Conservation (phyloP, 2,888 invertebrate genomes). For the Aethes cnicana region DNA sequence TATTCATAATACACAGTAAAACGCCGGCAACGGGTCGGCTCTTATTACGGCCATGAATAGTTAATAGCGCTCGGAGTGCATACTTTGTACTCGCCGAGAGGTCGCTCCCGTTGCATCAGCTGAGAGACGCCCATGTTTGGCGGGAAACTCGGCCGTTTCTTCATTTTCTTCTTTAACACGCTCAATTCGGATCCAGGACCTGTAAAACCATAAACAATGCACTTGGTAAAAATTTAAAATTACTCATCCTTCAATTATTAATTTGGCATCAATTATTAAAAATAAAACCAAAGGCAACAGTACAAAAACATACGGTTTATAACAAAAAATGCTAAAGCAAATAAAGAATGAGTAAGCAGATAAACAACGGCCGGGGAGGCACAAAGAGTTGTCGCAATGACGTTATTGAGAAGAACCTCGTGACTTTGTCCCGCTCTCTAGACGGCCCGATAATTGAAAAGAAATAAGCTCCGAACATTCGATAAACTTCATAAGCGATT, state of each 20-base stretch:
- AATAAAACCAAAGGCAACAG: no score
- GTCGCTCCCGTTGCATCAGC: slow-evolving; percentile 85
- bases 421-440: slow-evolving; percentile 73
- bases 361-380: slow-evolving; percentile 5
- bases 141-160: slow-evolving; percentile 82
- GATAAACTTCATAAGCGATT: neutral
- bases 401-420: slow-evolving; percentile 54
- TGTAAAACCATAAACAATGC: slow-evolving; percentile 35
- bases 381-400: slow-evolving; percentile 34
- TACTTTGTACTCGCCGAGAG: slow-evolving; percentile 79
- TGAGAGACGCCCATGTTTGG: slow-evolving; percentile 85
- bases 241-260: no score
- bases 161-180: slow-evolving; percentile 84
- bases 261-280: no score
- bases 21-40: slow-evolving; percentile 59
- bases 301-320: no score
- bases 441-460: slow-evolving; percentile 54
- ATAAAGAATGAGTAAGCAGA: no score
- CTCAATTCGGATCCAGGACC: slow-evolving; percentile 67
- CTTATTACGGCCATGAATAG: slow-evolving; percentile 63
- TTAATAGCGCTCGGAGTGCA: slow-evolving; percentile 41
- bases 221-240: no score
- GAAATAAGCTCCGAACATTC: slow-evolving; percentile 12
- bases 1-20: slow-evolving; percentile 42
- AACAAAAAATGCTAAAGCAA: no score